A percentile compares a stretch with the other conserved stretches of the same genome.
Conservation (phyloP, 2,113 vertebrate genomes). For the Menidia beryllina region DNA sequence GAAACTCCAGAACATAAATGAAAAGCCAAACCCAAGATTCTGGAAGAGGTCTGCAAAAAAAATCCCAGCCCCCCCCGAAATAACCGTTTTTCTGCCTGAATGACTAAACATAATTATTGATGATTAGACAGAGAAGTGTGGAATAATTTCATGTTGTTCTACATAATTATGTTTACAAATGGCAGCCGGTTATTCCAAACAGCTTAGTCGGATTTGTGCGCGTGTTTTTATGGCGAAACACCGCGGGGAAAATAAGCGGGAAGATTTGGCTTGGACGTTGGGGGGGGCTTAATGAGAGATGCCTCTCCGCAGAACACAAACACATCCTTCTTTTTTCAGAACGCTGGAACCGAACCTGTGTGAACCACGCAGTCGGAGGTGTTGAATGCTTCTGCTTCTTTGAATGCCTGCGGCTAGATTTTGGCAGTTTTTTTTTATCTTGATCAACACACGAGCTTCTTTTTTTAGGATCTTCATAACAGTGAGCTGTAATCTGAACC, state of each 20-base stretch:
- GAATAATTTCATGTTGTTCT: constrained; percentile 29
- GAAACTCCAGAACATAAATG: constrained; percentile 40
- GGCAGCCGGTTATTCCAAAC: constrained; percentile 58
- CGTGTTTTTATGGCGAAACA: constrained; percentile 11
- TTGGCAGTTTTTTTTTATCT: constrained; percentile 39
- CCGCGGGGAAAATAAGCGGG: constrained; percentile 8
- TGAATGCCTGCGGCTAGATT: constrained; percentile 38
- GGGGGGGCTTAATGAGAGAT: constrained; percentile 3
- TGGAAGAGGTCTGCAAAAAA: constrained; percentile 1
- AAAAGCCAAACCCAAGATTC: not conserved
- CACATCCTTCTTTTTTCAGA: not conserved
- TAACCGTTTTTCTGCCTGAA: constrained; percentile 31
- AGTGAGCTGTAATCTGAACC: constrained; percentile 66
- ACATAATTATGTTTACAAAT: constrained; percentile 35
- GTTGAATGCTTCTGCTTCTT: constrained; percentile 15
- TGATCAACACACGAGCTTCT: constrained; percentile 41
- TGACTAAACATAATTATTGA: constrained; percentile 33
- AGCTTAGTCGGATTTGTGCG: constrained; percentile 41
- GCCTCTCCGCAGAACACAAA: constrained; percentile 23
- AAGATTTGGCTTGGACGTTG: constrained; percentile 39
- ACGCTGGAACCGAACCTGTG: constrained; percentile 24
- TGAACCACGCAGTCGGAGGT: not conserved
- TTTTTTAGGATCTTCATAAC: constrained; percentile 63
- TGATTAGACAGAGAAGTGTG: constrained; percentile 45
- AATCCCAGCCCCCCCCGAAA: constrained; percentile 6